Conservation (phyloP, 2,113 vertebrate genomes). For the Naja naja region DNA sequence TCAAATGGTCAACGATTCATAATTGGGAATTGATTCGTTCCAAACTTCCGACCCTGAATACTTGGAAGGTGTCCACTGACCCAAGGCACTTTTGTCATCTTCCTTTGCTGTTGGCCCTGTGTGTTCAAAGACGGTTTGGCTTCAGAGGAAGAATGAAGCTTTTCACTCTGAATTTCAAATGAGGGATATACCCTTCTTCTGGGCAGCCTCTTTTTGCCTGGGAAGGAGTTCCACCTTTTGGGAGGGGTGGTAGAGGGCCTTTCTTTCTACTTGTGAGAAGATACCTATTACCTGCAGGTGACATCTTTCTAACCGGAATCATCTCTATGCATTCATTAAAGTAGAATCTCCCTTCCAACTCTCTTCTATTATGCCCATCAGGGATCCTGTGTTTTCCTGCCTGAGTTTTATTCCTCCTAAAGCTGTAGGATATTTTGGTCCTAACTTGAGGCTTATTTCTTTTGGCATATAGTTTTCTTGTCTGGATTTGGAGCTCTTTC, state of each 20-base stretch:
- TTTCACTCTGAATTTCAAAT: background rate
- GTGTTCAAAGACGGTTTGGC: background rate
- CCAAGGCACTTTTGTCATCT: background rate
- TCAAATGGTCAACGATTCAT: background rate
- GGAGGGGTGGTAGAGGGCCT: background rate
- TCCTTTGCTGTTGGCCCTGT: background rate
- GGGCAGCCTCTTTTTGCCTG: background rate
- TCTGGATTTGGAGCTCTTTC: background rate
- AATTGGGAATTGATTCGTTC: background rate
- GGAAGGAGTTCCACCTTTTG: background rate
- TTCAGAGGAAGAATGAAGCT: background rate
- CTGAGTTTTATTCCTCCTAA: background rate
- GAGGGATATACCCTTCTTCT: background rate
- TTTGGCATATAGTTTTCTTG: background rate
- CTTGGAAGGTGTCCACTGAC: background rate
- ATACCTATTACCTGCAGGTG: background rate
- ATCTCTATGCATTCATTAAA: background rate
- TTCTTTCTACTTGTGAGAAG: background rate
- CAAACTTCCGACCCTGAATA: conserved; percentile 11
- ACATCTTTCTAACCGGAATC: background rate
- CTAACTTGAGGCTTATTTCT: conserved; percentile 5
- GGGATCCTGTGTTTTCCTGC: background rate
- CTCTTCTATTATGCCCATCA: background rate
- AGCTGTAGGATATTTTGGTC: background rate
- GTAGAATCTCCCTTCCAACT: background rate